phyloP scores from a whole-genome alignment of 2,888 invertebrate genomes.

The Noctua janthina region DNA sequence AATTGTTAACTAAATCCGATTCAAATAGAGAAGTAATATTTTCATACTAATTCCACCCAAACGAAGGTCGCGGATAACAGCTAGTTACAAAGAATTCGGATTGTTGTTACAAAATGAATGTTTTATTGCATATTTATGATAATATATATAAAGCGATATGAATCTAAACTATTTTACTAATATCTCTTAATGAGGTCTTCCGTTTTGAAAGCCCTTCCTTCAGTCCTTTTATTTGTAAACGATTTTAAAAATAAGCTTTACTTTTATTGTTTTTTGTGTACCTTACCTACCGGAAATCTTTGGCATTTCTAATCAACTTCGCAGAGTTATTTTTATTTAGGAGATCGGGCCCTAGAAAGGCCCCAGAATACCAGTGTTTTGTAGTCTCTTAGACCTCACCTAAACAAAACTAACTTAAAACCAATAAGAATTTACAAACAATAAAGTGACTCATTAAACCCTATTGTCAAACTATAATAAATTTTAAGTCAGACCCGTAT shows the following conservation, averaged over 20 bases:
- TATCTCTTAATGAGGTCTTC: not conserved
- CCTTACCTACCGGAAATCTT: not conserved
- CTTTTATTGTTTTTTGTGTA: not conserved
- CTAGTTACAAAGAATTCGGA: not conserved
- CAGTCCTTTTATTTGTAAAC: not conserved
- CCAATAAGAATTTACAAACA: not conserved
- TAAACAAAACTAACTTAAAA: no score
- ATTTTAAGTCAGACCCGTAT: not conserved
- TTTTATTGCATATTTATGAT: not conserved
- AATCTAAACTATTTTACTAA: not conserved
- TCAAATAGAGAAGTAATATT: not conserved
- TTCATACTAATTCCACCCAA: not conserved
- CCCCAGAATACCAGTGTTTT: not conserved
- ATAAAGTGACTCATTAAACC: not conserved
- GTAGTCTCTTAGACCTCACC: not conserved
- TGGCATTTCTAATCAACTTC: not conserved
- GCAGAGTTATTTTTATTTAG: not conserved
- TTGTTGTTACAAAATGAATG: not conserved
- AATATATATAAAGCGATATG: not conserved
- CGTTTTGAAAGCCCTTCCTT: not conserved
- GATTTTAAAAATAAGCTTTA: not conserved
- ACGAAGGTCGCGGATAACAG: not conserved
- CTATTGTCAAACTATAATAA: not conserved
- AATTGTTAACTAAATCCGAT: not conserved
- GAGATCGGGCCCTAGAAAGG: not conserved